These are phyloP conservation scores for Achatina immaculata DNA, from an alignment of 1,140 invertebrate species.

Conservation along the genomic window DNA sequence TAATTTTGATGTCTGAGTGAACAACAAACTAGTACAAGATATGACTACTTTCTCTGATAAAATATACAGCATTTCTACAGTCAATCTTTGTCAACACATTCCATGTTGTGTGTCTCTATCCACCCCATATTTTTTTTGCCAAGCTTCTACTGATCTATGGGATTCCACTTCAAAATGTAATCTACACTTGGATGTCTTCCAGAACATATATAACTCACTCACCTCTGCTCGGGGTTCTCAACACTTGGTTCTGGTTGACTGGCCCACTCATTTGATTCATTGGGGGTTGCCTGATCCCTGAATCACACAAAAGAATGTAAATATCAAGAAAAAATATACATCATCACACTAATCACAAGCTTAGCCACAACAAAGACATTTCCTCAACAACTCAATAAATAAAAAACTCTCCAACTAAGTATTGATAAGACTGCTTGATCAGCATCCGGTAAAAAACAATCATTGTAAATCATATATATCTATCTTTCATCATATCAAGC, in stretches of 20 bases:
- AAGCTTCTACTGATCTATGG: no score
- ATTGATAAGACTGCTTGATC: slow-evolving; percentile 24
- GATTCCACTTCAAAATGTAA: no score
- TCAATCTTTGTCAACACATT: no score
- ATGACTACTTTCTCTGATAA: no score
- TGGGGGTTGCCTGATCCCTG: slow-evolving; percentile 33
- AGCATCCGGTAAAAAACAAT: slow-evolving; percentile 38
- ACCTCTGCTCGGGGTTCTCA: slow-evolving; percentile 66
- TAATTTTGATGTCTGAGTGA: no score
- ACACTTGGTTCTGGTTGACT: slow-evolving; percentile 50
- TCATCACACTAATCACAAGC: background rate
- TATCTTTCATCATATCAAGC: slow-evolving; percentile 38
- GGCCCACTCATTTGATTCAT: slow-evolving; percentile 58
- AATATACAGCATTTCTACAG: no score
- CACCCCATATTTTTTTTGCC: no score
- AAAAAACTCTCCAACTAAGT: no score
- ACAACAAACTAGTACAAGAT: no score
- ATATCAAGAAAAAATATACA: background rate
- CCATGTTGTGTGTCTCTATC: no score
- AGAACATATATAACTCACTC: slow-evolving; percentile 36
- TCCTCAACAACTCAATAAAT: no score
- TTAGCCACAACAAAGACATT: background rate
- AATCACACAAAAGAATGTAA: background rate
- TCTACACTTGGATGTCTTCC: no score
- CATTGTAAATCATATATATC: slow-evolving; percentile 2